Base-by-base conservation (phyloP, 64 coral and sea anemone genomes). In the Porites lutea region DNA sequence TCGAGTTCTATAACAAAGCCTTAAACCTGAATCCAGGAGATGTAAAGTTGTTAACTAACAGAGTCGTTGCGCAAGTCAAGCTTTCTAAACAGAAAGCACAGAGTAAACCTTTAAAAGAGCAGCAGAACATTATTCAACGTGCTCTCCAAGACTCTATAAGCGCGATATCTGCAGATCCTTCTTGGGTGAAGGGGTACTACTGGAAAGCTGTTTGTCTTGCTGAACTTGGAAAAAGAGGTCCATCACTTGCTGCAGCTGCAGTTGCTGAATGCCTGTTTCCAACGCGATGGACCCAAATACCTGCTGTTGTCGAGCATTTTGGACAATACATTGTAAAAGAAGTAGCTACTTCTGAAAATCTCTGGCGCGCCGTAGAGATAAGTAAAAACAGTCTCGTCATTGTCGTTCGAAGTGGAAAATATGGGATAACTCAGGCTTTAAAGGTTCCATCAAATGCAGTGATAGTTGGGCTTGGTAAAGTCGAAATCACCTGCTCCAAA, bases 211-310 rank as follows among this genome's bases (percentile, higher is more conserved):
- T 57, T n/a, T 78, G 50, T 54, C 75, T 78, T 54, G 75, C 75
- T 55, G 5, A 21, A 18, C 75, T 78, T 55, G 51, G 9, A 0
- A 0, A 55, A 49, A 20, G 54, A 80, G 78, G 78, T 6, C 55
- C 78, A 6, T 80, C 78, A 60, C 78, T 80, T 23, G 55, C 78
- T 60, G 57, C 78, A 80, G 78, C 78, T 44, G 57, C 78, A 8
- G 23, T 60, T 43, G 53, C 75, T 18, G 3, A 52, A 18, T 3
- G 52, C 52, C 47, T 78, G 52, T 78, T 78, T 78, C 75, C 51
- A 11, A 27, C 50, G 21, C 3, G 21, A 2, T 78, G 75, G n/a
- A 10, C 51, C 15, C 1, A 78, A 52, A 78, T 78, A 8, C 75
- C 75, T 54, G 75, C 16, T 23, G 75, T 78, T 22, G 50, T 9